Evolutionary conservation across 2,797 vertebrate species (phyloP).

Genomic region (Myotis daubentonii): DNA sequence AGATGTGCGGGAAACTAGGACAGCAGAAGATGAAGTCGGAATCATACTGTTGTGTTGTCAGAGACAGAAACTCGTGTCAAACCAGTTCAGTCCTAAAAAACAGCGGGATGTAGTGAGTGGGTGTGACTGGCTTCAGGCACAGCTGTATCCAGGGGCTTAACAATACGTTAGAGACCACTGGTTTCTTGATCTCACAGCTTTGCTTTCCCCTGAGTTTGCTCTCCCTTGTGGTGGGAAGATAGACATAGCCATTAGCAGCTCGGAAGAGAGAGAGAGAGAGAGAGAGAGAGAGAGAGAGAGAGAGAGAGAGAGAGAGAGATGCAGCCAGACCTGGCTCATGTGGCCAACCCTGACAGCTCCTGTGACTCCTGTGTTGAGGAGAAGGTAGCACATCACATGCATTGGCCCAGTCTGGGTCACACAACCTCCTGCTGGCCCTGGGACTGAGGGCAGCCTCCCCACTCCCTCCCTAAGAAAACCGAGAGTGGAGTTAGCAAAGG

Average conservation of each 20-base stretch:
- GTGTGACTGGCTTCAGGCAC: background rate
- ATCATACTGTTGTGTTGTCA: too few species aligned
- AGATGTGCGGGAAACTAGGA: rapidly evolving
- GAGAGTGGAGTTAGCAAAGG: background rate
- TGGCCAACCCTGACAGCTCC: background rate
- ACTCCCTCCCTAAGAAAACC: background rate
- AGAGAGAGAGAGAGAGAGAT: too few species aligned
- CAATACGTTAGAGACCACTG: background rate
- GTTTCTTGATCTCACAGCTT: background rate
- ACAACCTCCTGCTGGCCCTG: background rate
- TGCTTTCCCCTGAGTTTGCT: background rate
- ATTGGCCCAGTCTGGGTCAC: background rate
- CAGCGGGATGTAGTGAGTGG: background rate
- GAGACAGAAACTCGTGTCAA: background rate
- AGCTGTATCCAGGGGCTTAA: background rate
- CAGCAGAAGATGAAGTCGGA: too few species aligned
- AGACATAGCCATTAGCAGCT: background rate
- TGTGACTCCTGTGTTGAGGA: background rate
- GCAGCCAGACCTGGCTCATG: background rate
- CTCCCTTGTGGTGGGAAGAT: background rate
- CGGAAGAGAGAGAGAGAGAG: too few species aligned
- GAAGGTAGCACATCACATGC: rapidly evolving
- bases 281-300: too few species aligned
- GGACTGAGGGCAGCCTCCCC: background rate
- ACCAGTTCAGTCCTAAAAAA: background rate